phyloP scores from a whole-genome alignment of 2,113 vertebrate species.

The Apaloderma vittatum region DNA sequence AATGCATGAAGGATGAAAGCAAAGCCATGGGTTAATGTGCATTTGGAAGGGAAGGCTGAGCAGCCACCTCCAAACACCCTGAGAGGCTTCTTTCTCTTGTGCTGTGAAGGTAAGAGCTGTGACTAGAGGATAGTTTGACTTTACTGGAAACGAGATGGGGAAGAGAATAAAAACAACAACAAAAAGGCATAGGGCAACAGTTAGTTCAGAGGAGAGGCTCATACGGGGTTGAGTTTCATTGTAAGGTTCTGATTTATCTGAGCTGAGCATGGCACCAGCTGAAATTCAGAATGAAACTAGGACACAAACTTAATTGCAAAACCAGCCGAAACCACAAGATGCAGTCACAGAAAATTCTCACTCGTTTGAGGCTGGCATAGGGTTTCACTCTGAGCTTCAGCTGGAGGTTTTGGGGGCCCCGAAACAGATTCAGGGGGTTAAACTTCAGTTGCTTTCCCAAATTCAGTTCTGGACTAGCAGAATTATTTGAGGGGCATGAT shows the following conservation, averaged over 20 bases:
- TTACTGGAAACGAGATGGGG: background rate
- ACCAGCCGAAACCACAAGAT: slow-evolving; percentile 66
- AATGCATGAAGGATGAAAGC: background rate
- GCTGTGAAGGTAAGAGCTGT: background rate
- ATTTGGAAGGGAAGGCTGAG: background rate
- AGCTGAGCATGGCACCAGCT: slow-evolving; percentile 42
- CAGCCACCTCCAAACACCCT: background rate
- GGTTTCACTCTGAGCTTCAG: slow-evolving; percentile 47
- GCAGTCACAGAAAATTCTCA: slow-evolving; percentile 54
- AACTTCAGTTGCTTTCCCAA: slow-evolving; percentile 4
- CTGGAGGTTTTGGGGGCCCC: slow-evolving; percentile 13
- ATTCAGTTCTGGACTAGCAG: background rate
- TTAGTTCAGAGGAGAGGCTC: background rate
- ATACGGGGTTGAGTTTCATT: background rate
- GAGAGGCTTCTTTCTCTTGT: background rate
- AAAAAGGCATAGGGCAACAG: background rate
- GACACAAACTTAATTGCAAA: slow-evolving; percentile 72
- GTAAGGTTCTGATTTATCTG: slow-evolving; percentile 51
- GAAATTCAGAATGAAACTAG: slow-evolving; percentile 63
- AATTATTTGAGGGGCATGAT: background rate
- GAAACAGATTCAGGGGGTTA: slow-evolving; percentile 9
- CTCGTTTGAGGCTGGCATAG: slow-evolving; percentile 48
- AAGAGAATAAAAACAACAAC: background rate
- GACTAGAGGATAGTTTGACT: background rate
- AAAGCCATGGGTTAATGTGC: background rate